These are phyloP conservation scores for Gavialis gangeticus DNA, from an alignment of 2,113 vertebrate species.

Conservation along the genomic window DNA sequence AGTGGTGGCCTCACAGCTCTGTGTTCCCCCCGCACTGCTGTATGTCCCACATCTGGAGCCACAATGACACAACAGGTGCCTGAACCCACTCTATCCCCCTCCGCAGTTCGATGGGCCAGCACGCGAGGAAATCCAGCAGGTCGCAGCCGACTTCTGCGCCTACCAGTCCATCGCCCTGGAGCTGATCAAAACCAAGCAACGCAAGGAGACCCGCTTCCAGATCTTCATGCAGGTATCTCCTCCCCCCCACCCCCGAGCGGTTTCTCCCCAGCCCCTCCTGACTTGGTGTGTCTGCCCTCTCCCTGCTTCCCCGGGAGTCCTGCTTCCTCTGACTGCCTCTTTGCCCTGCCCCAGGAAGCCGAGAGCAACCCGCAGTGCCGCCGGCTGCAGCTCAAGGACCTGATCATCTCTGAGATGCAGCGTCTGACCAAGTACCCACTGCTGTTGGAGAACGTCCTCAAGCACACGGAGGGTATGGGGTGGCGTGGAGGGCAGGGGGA, in stretches of 20 bases:
- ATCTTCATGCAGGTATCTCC: conserved; percentile 83
- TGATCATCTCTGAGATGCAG: conserved; percentile 95
- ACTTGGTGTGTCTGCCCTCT: rapidly evolving
- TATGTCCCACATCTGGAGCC: no score
- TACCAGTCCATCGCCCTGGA: conserved; percentile 91
- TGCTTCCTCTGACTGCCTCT: rapidly evolving
- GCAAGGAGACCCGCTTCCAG: conserved; percentile 92
- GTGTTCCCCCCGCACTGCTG: no score
- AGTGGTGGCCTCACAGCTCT: neutral
- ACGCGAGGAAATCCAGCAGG: conserved; percentile 90
- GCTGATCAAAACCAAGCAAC: conserved; percentile 92
- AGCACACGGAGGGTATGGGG: conserved; percentile 86
- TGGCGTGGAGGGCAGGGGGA: rapidly evolving
- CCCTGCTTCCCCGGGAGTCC: rapidly evolving
- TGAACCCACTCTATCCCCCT: rapidly evolving
- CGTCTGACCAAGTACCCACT: conserved; percentile 95
- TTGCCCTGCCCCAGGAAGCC: conserved; percentile 64
- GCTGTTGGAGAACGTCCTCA: conserved; percentile 92
- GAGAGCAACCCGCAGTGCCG: conserved; percentile 92
- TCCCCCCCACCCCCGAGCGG: rapidly evolving
- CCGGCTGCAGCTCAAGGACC: conserved; percentile 92
- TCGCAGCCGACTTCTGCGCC: conserved; percentile 89
- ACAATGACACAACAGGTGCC: neutral
- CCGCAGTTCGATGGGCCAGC: conserved; percentile 88
- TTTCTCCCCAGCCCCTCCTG: neutral